A percentile compares a stretch with the other conserved stretches of the same genome.
phyloP scores from a whole-genome alignment of 2,113 vertebrate genomes.

The Salvelinus sp. region DNA sequence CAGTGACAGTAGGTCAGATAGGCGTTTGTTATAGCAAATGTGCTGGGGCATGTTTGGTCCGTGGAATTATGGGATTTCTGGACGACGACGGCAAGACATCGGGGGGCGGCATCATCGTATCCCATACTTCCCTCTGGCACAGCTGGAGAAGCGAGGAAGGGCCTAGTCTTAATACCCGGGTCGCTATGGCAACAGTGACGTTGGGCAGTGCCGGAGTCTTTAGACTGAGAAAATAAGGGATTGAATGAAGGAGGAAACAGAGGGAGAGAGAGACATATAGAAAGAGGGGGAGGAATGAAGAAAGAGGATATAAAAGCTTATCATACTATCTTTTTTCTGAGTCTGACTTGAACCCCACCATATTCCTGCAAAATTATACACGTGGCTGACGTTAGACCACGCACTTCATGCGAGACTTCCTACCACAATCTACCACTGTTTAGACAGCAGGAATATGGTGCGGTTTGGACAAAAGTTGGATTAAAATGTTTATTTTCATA shows the following conservation, averaged over 20 bases:
- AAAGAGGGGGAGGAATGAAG: constrained; percentile 44
- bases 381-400: too few relatives aligned
- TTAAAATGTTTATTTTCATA: too few relatives aligned
- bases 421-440: too few relatives aligned
- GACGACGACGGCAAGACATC: constrained; percentile 19
- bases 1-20: background rate
- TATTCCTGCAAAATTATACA: too few relatives aligned
- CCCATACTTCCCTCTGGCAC: constrained; percentile 63
- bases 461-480: too few relatives aligned
- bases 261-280: constrained; percentile 47
- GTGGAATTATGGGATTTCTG: constrained; percentile 9
- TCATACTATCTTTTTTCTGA: constrained; percentile 37
- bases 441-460: too few relatives aligned
- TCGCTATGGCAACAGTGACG: constrained; percentile 75
- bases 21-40: constrained; percentile 4
- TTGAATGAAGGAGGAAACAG: constrained; percentile 43
- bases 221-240: constrained; percentile 32
- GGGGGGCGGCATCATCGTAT: constrained; percentile 41
- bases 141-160: constrained; percentile 66
- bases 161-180: constrained; percentile 67
- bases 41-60: constrained; percentile 16
- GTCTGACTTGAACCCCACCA: background rate
- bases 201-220: constrained; percentile 50
- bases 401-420: too few relatives aligned
- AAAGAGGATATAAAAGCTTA: constrained; percentile 47